These are phyloP conservation scores for Apocheima hispidaria DNA, from an alignment of 2,888 invertebrate genomes.

Conservation along the genomic window DNA sequence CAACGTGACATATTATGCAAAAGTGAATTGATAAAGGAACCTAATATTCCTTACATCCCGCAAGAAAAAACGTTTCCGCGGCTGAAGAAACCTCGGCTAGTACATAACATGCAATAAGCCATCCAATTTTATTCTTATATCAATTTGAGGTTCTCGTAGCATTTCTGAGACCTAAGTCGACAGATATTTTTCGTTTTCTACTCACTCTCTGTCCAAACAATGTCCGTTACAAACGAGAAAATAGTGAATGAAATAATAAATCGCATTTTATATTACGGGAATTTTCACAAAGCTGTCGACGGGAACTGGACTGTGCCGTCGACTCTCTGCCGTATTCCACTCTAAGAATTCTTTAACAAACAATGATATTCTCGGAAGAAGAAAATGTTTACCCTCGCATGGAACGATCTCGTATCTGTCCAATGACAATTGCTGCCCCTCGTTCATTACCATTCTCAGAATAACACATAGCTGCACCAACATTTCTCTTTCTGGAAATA, in stretches of 20 bases:
- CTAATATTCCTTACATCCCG: too few relatives aligned
- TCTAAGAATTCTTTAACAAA: slow-evolving; percentile 7
- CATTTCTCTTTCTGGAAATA: slow-evolving; percentile 42
- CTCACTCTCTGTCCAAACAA: slow-evolving; percentile 38
- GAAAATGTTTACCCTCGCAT: slow-evolving; percentile 54
- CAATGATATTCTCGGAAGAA: slow-evolving; percentile 10
- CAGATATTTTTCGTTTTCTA: background rate
- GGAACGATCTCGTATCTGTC: slow-evolving; percentile 44
- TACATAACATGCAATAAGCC: too few relatives aligned
- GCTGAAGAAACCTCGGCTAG: background rate
- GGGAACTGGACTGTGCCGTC: slow-evolving; percentile 1
- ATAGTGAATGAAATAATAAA: slow-evolving; percentile 42
- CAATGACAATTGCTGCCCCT: slow-evolving; percentile 47
- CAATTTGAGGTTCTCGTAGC: background rate
- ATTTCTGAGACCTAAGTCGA: background rate
- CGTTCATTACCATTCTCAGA: slow-evolving; percentile 56
- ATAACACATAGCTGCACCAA: slow-evolving; percentile 53
- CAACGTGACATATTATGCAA: too few relatives aligned
- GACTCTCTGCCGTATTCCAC: background rate
- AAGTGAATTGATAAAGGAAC: too few relatives aligned
- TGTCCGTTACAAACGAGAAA: slow-evolving; percentile 38
- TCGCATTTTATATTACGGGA: slow-evolving; percentile 34
- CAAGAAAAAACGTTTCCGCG: too few relatives aligned
- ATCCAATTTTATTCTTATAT: too few relatives aligned
- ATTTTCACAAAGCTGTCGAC: background rate